These are phyloP conservation scores for Neodon shergylaensis DNA, from an alignment of 2,113 vertebrate genomes.

Conservation along the genomic window DNA sequence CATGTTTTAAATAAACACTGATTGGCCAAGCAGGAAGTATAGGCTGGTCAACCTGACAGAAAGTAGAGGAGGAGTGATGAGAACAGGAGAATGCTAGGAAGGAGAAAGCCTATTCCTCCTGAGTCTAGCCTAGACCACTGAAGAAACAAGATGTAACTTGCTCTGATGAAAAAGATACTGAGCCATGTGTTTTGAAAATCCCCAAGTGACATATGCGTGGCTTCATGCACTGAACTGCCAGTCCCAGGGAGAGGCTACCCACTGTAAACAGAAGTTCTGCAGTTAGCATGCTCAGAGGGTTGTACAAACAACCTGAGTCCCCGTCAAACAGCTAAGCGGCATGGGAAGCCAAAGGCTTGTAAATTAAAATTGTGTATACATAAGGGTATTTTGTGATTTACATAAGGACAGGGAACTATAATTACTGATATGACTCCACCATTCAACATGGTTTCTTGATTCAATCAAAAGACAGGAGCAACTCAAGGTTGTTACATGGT, in stretches of 20 bases:
- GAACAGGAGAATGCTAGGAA: no score
- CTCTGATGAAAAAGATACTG: no score
- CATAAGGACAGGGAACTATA: background rate
- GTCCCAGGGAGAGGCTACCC: background rate
- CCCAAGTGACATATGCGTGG: background rate
- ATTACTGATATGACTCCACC: background rate
- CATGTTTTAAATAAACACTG: no score
- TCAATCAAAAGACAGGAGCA: background rate
- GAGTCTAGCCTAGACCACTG: no score
- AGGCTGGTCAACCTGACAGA: no score
- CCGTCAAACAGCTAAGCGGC: no score
- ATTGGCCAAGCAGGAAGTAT: no score
- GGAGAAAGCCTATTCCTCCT: no score
- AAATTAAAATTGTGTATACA: background rate
- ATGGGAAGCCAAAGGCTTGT: background rate
- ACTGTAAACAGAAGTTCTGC: background rate
- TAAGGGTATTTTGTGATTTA: background rate
- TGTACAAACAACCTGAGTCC: background rate
- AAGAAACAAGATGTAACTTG: no score
- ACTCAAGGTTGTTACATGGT: background rate
- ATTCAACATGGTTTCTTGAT: background rate
- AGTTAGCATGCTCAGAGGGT: background rate
- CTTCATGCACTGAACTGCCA: background rate
- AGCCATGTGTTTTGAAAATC: background rate
- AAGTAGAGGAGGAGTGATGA: no score